phyloP scores from a whole-genome alignment of 1,140 invertebrate genomes.

The Myzus persicae region DNA sequence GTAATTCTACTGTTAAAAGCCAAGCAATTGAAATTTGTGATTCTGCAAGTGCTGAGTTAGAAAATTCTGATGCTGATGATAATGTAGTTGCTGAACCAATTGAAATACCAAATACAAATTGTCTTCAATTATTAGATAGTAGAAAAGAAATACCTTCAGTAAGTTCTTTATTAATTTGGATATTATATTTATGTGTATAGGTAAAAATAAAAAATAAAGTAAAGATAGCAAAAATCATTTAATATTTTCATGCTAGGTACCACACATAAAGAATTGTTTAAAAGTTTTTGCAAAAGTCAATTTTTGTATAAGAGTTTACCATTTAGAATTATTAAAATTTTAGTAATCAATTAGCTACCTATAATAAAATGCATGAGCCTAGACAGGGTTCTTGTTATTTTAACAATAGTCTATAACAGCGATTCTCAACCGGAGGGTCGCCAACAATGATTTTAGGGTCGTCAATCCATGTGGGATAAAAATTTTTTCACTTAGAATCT shows the following conservation, averaged over 20 bases:
- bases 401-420: too few relatives aligned
- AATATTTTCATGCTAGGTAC: not conserved
- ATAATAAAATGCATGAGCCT: not conserved
- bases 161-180: not conserved
- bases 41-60: slow-evolving; percentile 74
- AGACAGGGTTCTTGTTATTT: not conserved
- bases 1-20: not conserved
- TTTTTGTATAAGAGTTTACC: not conserved
- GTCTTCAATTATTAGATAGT: slow-evolving; percentile 41
- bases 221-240: not conserved
- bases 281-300: not conserved
- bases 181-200: not conserved
- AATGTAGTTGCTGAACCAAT: slow-evolving; percentile 68
- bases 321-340: too few relatives aligned
- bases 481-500: too few relatives aligned
- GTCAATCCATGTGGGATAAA: too few relatives aligned
- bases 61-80: slow-evolving; percentile 72
- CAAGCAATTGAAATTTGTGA: slow-evolving; percentile 60
- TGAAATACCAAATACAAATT: slow-evolving; percentile 6
- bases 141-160: slow-evolving; percentile 50
- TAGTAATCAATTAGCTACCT: too few relatives aligned
- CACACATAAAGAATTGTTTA: not conserved
- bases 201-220: not conserved
- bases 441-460: too few relatives aligned
- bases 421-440: too few relatives aligned